Evolutionary conservation across 1,140 invertebrate species (phyloP), one percentile per base, ranked within the genome.

Genomic region (Halictus rubicundus): DNA sequence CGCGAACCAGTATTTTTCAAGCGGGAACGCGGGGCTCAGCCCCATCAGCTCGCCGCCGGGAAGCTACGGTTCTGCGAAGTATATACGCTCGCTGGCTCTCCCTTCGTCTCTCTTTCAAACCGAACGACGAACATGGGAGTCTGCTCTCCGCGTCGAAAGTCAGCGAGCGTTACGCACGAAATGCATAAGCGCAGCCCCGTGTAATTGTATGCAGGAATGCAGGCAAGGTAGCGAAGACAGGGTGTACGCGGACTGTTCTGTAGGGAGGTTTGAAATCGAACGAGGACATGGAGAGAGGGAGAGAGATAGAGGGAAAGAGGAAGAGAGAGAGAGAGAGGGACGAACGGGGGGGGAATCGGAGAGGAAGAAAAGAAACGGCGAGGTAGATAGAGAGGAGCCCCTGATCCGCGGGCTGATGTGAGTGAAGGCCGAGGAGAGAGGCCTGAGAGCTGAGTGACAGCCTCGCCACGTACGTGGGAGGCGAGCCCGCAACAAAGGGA

Each of bases 191-290:
- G 70, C 73, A 82, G 78, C 65, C 78, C 64, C 77, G 68, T 81
- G 86, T 92, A 93, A 93, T 92, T 82, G 87, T 89, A 93, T 92
- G 92, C 92, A 92, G 91, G 92, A 93, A 92, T 92, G 90, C 88
- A 80, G 89, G 88, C 82, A 90, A 89, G 84, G 82, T 87, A 90
- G 87, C 86, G 88, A 89, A 89, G 83, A 88, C 78, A 87, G 89
- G 90, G 89, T 91, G 89, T 88, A 91, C 87, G 42, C 42, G 88
- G 72, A 81, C 82, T 63, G 39, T 61, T 75, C 64, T 23, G 74
- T 63, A 49, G 83, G 70, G 91, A 92, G 90, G 90, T 90, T 92
- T 85, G 84, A 87, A 90, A 82, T 89, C 88, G 89, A 89, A 79
- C 19, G 21, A 80, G 80, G 86, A 77, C 87, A 70, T 75, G 65